Base-by-base conservation (phyloP, 2,113 vertebrate genomes). In the Pungitius pungitius region DNA sequence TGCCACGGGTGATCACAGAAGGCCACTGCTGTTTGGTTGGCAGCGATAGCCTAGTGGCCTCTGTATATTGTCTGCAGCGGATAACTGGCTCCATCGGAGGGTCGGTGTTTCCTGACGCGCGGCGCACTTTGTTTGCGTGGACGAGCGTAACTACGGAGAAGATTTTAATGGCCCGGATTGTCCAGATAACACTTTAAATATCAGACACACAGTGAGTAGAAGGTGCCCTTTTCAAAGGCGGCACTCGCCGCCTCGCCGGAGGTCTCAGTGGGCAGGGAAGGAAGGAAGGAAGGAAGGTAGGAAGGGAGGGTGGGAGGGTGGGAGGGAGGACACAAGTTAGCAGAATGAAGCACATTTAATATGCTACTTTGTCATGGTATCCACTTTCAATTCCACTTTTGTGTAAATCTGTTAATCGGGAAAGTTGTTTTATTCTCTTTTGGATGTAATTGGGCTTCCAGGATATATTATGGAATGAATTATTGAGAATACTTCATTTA, bases 381-480 rank as follows among this genome's bases (percentile, higher is more conserved):
- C 74, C 27, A 77, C 67, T 54, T 59, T 12, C 13, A 30, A 54
- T 72, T 18, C 43, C 27, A 78, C 62, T 63, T 65, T 63, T 76
- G 59, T 70, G 55, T 58, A 63, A 76, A 63, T 79, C 60, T 81
- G 56, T 78, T 81, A 70, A 76, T 5, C 51, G 69, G 49, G 55
- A 84, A 17, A 61, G 42, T 74, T 24, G 15, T 24, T 42, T 26
- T 62, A 40, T 42, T 20, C 47, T 57, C 55, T 40, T 40, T 62
- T 40, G n/a, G 52, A 13, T 75, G 9, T 78, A 82, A 83, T 81
- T 80, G 65, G 69, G 58, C 52, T 75, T 63, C 43, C 26, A 76
- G 61, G 73, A 77, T 35, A 85, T 80, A 73, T 74, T 69, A 77
- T 65, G 69, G 83, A 80, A 83, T 75, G 2, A 81, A 75, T 85